These are phyloP conservation scores for Cataglyphis altisquamis DNA, from an alignment of 2,888 invertebrate genomes.

Conservation along the genomic window DNA sequence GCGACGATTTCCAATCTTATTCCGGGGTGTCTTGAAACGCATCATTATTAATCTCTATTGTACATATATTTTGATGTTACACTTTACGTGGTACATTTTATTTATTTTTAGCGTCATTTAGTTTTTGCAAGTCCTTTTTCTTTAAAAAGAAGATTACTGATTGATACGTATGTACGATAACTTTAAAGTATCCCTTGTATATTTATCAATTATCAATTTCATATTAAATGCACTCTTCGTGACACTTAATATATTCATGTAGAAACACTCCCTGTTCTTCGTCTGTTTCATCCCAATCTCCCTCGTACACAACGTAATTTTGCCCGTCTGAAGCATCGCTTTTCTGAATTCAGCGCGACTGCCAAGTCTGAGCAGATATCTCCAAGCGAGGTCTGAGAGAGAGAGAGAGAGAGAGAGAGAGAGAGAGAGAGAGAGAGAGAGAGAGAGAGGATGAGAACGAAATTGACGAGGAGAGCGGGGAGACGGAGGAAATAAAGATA, in stretches of 20 bases:
- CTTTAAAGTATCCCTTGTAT: neutral
- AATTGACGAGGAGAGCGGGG: conserved; percentile 42
- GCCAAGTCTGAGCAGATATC: conserved; percentile 36
- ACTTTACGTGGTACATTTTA: neutral
- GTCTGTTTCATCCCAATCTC: conserved; percentile 36
- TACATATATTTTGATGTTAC: neutral
- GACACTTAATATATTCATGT: conserved; percentile 43
- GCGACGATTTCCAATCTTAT: conserved; percentile 26
- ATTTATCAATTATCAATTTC: conserved; percentile 34
- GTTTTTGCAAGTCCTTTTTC: neutral
- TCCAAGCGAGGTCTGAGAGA: conserved; percentile 38
- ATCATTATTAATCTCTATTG: conserved; percentile 11
- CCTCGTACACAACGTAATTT: conserved; percentile 15
- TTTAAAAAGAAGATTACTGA: conserved; percentile 13
- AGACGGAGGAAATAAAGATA: conserved; percentile 46
- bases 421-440: conserved; percentile 9
- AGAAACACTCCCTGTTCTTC: conserved; percentile 24
- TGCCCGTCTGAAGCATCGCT: conserved; percentile 19
- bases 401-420: conserved; percentile 22
- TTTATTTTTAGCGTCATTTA: neutral
- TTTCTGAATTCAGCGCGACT: conserved; percentile 46
- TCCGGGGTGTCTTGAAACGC: neutral
- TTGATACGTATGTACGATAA: conserved; percentile 5
- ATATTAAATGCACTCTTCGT: conserved; percentile 37
- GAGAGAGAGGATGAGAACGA: conserved; percentile 30